phyloP scores from a whole-genome alignment of 2,113 vertebrate genomes.

The Alethe diademata region DNA sequence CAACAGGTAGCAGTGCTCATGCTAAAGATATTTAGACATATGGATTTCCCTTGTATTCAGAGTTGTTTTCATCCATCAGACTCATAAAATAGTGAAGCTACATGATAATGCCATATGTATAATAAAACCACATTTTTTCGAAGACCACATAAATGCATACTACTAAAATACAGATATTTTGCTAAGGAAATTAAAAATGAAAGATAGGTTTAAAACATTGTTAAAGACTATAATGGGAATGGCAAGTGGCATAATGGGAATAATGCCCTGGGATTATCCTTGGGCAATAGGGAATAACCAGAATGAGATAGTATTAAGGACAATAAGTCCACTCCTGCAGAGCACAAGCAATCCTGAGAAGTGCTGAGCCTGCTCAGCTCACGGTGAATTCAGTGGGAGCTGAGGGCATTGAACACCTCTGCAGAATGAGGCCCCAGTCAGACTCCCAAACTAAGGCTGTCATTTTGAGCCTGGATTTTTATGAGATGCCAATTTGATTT shows the following conservation, averaged over 20 bases:
- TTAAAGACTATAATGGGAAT: conserved; percentile 71
- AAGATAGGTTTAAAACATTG: conserved; percentile 69
- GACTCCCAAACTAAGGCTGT: conserved; percentile 49
- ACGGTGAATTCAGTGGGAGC: background rate
- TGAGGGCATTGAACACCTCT: conserved; percentile 13
- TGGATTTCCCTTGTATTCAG: conserved; percentile 1
- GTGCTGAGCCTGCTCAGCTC: conserved; percentile 33
- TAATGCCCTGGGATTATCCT: conserved; percentile 73
- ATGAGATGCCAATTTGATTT: conserved; percentile 62
- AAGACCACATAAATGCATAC: conserved; percentile 34
- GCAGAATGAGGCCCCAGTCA: conserved; percentile 42
- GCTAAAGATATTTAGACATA: conserved; percentile 41
- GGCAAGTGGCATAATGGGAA: conserved; percentile 73
- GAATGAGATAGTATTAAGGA: conserved; percentile 76
- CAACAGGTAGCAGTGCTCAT: conserved; percentile 27
- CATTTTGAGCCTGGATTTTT: conserved; percentile 57
- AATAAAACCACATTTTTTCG: conserved; percentile 23
- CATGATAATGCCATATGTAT: conserved; percentile 25
- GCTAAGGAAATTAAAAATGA: conserved; percentile 68
- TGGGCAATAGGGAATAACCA: conserved; percentile 70
- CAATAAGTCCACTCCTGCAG: conserved; percentile 65
- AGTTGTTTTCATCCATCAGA: conserved; percentile 36
- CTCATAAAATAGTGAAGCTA: conserved; percentile 12
- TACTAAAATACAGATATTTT: conserved; percentile 61
- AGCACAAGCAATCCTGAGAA: conserved; percentile 20